These are phyloP conservation scores for Hypocryptadius cinnamomeus DNA, from an alignment of 2,113 vertebrate genomes.

Conservation along the genomic window DNA sequence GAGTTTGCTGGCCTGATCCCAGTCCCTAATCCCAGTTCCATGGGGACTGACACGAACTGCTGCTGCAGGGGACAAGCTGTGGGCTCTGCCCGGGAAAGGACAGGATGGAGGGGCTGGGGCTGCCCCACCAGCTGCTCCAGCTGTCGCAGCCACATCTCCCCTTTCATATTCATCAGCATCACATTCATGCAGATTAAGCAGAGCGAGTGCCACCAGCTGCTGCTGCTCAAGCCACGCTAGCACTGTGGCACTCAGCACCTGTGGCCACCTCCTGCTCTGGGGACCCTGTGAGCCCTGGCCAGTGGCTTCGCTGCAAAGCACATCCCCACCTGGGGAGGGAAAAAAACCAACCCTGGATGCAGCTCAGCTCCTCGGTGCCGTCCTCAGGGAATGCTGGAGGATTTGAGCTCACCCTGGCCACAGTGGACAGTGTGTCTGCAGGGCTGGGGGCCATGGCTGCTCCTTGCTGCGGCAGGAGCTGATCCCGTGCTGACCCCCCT, in stretches of 20 bases:
- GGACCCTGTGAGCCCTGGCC: fast-evolving
- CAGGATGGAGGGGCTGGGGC: neutral
- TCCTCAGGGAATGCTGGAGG: neutral
- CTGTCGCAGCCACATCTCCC: neutral
- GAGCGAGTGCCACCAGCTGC: neutral
- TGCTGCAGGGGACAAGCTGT: neutral
- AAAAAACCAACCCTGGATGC: neutral
- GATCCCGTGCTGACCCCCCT: neutral
- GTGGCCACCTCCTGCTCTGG: neutral
- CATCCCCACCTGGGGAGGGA: neutral
- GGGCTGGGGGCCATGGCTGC: neutral
- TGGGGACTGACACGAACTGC: neutral
- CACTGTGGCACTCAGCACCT: neutral
- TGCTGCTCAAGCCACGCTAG: neutral
- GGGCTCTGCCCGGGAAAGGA: neutral
- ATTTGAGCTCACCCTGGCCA: neutral
- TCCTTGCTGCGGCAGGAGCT: fast-evolving
- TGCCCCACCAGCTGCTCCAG: neutral
- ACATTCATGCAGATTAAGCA: neutral
- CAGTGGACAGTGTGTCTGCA: fast-evolving
- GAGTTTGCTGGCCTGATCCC: neutral
- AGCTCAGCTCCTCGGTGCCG: neutral
- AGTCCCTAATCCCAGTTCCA: neutral
- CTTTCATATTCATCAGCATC: slow-evolving; percentile 1
- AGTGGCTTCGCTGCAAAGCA: neutral